Evolutionary conservation across 2,888 invertebrate species (phyloP), one percentile per base, ranked within the genome.

Genomic region (Drosophila gaucha): DNA sequence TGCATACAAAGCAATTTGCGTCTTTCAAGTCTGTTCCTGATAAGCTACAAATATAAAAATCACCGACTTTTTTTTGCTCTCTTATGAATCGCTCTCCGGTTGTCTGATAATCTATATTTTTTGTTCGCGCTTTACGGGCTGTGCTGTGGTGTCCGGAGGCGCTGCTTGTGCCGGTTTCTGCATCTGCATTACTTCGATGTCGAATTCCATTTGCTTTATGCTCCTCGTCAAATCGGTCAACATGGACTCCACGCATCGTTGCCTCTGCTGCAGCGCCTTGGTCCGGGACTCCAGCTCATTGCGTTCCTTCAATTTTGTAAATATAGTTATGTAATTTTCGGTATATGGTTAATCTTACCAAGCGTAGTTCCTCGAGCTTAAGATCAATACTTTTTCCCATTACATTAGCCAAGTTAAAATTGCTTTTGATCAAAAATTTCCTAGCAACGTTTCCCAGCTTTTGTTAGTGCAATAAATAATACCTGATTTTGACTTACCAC

Each of bases 131-230:
- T 38, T 10, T 14, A 10, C 30, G 12, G 39, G 38, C 12, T 12
- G 12, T 4, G 14, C 9, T 1, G 12, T n/a, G 4, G 6, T 16
- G 14, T 59, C 36, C 1, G 22, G 24, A 1, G 30, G 8, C 6
- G 4, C 6, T 9, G 10, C 8, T 8, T 2, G 16, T 0, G 33
- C 2, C 1, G 12, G 16, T 3, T 30, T 62, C 33, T 58, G 26
- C 2, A 41, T 12, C 3, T 41, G 31, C 33, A 41, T 35, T 18
- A 67, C 14, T 1, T 68, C 57, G 9, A 62, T 26, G 30, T 82
- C 85, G 9, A 59, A 82, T n/a, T 83, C 80, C 41, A 85, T 65
- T 49, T 76, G 69, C 6, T 56, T 62, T 3, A 83, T 82, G 50
- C 52, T 69, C 0, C 85, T 69, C 4, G 85, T 85, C 26, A 83